Evolutionary conservation across 2,888 invertebrate species (phyloP).

Genomic region (Troilus luridus): DNA sequence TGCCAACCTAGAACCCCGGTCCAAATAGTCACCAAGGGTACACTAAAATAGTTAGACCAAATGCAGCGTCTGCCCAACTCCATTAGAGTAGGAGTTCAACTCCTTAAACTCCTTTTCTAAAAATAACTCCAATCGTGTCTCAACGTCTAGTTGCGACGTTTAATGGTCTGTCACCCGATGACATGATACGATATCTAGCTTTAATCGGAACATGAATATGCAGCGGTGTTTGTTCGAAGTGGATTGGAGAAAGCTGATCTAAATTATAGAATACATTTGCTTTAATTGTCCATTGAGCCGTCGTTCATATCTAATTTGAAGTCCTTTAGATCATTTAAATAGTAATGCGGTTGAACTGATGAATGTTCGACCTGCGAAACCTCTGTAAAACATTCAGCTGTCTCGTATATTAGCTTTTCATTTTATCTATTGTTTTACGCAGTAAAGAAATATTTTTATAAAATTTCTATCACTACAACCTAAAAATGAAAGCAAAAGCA

Average conservation of each 20-base stretch:
- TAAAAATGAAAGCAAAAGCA: too few relatives aligned
- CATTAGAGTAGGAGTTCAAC: background rate
- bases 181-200: background rate
- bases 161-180: background rate
- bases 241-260: background rate
- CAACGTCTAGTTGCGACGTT: background rate
- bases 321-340: background rate
- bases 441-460: too few relatives aligned
- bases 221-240: background rate
- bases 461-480: too few relatives aligned
- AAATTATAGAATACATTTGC: background rate
- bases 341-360: background rate
- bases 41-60: slow-evolving; percentile 8
- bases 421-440: too few relatives aligned
- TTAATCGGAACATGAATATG: background rate
- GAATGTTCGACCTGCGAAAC: background rate
- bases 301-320: background rate
- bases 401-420: background rate
- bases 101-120: background rate
- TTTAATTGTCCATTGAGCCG: background rate
- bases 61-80: slow-evolving; percentile 2
- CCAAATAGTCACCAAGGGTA: slow-evolving; percentile 39
- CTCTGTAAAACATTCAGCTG: background rate
- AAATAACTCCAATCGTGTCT: background rate
- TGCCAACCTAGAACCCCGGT: background rate